These are phyloP conservation scores for Anagrus nilaparvatae DNA, from an alignment of 1,140 invertebrate genomes.

Conservation along the genomic window DNA sequence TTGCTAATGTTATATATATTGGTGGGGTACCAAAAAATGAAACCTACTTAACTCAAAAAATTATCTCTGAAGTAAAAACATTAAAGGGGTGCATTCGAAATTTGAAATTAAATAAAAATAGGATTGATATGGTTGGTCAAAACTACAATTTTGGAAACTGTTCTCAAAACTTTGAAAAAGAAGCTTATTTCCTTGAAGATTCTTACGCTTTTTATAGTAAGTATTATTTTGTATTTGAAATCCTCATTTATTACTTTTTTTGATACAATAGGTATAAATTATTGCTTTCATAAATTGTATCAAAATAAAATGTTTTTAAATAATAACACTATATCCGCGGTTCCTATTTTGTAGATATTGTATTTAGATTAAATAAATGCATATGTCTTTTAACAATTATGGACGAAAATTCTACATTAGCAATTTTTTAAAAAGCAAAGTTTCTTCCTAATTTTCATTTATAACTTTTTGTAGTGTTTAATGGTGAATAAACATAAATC, in stretches of 20 bases:
- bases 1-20: conserved; percentile 64
- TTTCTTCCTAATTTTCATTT: too few relatives aligned
- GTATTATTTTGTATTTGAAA: conserved; percentile 22
- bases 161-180: conserved; percentile 73
- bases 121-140: conserved; percentile 62
- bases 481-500: too few relatives aligned
- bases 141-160: conserved; percentile 74
- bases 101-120: conserved; percentile 61
- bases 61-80: conserved; percentile 57
- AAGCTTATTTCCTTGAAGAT: conserved; percentile 77
- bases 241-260: neutral
- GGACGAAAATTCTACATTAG: too few relatives aligned
- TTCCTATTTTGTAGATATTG: too few relatives aligned
- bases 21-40: conserved; percentile 62
- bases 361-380: too few relatives aligned
- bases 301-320: too few relatives aligned
- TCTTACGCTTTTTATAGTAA: conserved; percentile 75
- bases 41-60: conserved; percentile 41
- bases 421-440: too few relatives aligned
- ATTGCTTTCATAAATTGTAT: neutral
- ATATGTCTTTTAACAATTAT: too few relatives aligned
- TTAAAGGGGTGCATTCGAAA: conserved; percentile 76
- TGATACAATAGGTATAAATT: neutral
- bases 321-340: too few relatives aligned
- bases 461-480: too few relatives aligned